Evolutionary conservation across 2,797 vertebrate genomes (phyloP), one percentile per base, ranked within the genome.

Genomic region (Enteromius unitaeniatus): DNA sequence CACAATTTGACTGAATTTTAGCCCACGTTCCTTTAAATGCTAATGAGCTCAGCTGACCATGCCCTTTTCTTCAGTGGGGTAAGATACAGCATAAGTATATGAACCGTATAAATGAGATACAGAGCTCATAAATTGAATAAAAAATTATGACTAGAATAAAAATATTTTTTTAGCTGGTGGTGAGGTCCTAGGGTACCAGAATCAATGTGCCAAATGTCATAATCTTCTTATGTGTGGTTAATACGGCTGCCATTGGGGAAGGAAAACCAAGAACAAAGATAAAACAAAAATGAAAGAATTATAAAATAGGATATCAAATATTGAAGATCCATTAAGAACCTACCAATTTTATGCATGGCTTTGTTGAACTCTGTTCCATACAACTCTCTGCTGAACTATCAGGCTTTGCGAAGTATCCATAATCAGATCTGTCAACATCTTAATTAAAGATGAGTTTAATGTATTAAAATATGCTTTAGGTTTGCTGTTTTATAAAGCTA

Each of bases 351-450:
- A 51, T 70, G 89, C 96, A 97, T 82, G 90, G 92, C 58, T 6
- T 13, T 37, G 0, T 69, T 65, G 90, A 21, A 15, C 45, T 8
- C 11, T 91, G 88, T 84, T 96, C 95, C 60, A 83, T 91, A 72
- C 97, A 98, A 83, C 91, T 94, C 78, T 98, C 97, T 42, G 85
- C 95, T 69, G 97, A 97, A 64, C 95, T 95, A 0, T 97, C 94
- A 90, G 96, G 89, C 90, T 96, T 97, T 89, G 96, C 96, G 79
- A 95, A 89, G 26, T 93, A 94, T 72, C 94, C 95, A 51, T 93
- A 97, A 85, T 96, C 94, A 23, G 92, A 93, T 84, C 97, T 88
- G 86, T 85, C 91, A 55, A 85, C 68, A 0, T 92, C 97, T 96
- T 87, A 58, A 88, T 55, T 37, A 83, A 3, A 11, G 26, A 64